A percentile compares a stretch with the other conserved stretches of the same genome.
Evolutionary conservation across 2,797 vertebrate genomes (phyloP).

Genomic region (Sphaeramia orbicularis): DNA sequence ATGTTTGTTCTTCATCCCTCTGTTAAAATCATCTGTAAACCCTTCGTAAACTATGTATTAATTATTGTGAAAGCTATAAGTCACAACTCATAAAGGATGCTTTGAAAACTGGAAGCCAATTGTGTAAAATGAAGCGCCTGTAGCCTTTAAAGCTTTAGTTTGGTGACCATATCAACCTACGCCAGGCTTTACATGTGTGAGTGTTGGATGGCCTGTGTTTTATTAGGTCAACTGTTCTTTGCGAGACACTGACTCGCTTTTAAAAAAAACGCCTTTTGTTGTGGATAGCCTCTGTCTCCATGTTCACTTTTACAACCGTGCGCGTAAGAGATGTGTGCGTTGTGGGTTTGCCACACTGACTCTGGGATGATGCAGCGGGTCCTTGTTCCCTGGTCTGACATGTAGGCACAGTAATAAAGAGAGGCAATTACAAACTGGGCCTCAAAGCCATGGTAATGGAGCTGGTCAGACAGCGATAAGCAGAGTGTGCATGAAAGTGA

Average conservation of each 20-base stretch:
- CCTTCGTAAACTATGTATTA: neutral
- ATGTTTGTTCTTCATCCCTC: too few species aligned
- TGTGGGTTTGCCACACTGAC: conserved; percentile 35
- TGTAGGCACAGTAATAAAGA: conserved; percentile 77
- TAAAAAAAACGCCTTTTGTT: conserved; percentile 46
- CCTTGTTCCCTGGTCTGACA: conserved; percentile 74
- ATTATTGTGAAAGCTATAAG: conserved; percentile 4
- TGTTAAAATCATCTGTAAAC: too few species aligned
- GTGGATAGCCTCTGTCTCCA: conserved; percentile 16
- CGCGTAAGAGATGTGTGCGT: conserved; percentile 21
- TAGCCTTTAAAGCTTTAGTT: conserved; percentile 13
- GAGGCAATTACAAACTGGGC: conserved; percentile 80
- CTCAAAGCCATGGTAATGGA: conserved; percentile 77
- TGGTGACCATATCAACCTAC: conserved; percentile 23
- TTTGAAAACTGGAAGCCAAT: conserved; percentile 5
- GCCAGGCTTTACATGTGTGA: conserved; percentile 28
- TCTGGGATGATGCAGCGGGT: conserved; percentile 47
- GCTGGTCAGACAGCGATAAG: conserved; percentile 79
- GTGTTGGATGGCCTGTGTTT: conserved; percentile 40
- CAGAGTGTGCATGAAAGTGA: conserved; percentile 77
- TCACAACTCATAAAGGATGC: conserved; percentile 9
- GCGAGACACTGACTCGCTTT: conserved; percentile 29
- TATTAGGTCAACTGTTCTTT: conserved; percentile 44
- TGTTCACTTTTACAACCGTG: conserved; percentile 33
- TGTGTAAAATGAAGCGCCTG: conserved; percentile 19